Percentiles rank a stretch among this genome's conserved stretches.
These are phyloP conservation scores for Bembecia ichneumoniformis DNA, from an alignment of 2,888 invertebrate species.

Conservation along the genomic window DNA sequence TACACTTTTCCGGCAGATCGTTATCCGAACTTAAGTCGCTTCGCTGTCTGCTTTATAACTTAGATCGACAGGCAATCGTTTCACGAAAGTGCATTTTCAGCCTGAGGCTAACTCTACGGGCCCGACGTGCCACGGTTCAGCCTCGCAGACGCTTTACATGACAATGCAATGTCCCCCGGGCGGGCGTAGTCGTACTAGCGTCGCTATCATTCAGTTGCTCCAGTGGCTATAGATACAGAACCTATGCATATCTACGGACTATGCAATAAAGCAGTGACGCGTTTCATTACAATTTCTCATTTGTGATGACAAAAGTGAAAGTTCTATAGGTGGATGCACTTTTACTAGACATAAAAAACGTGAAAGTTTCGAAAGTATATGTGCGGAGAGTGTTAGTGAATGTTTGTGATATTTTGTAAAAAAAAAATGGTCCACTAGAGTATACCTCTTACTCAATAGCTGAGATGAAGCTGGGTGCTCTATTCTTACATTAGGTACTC, in stretches of 20 bases:
- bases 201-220: constrained; percentile 25
- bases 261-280: too few species aligned
- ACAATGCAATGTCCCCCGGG: constrained; percentile 57
- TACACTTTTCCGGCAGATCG: constrained; percentile 39
- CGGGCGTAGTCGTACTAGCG: constrained; percentile 23
- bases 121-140: neutral
- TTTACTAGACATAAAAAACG: neutral
- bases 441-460: constrained; percentile 29
- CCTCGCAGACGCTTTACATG: constrained; percentile 51
- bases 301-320: neutral
- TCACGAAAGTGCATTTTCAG: constrained; percentile 67
- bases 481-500: constrained; percentile 50
- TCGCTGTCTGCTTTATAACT: constrained; percentile 46
- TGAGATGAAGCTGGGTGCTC: constrained; percentile 20
- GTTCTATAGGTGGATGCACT: neutral
- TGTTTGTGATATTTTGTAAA: too few species aligned
- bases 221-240: constrained; percentile 4
- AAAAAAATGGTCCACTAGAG: neutral
- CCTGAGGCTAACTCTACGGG: constrained; percentile 42
- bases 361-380: neutral
- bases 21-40: constrained; percentile 49
- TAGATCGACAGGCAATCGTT: constrained; percentile 62
- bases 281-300: neutral
- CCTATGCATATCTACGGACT: too few species aligned
- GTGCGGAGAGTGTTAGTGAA: neutral